Percentiles rank a stretch among this genome's conserved stretches.
Evolutionary conservation across 1,140 invertebrate species (phyloP).

Genomic region (Drosophila setifemur): DNA sequence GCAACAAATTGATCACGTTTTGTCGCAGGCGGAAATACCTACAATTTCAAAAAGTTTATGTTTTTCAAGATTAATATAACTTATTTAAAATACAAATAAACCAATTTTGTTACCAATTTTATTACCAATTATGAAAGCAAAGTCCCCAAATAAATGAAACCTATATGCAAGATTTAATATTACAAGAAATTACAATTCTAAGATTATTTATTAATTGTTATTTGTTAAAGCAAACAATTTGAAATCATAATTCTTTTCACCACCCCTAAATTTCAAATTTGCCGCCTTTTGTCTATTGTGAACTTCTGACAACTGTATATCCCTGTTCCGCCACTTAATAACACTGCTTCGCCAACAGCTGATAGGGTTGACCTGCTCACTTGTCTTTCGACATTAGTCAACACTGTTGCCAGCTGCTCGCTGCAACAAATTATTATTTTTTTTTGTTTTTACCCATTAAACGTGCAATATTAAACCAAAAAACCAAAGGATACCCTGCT

Average conservation of each 20-base stretch:
- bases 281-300: not conserved
- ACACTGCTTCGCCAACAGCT: not conserved
- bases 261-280: not conserved
- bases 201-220: too few species aligned
- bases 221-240: too few species aligned
- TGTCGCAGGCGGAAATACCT: not conserved
- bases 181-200: too few species aligned
- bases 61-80: too few species aligned
- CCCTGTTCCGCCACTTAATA: not conserved
- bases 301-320: not conserved
- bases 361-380: not conserved
- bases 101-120: too few species aligned
- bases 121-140: too few species aligned
- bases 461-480: not conserved
- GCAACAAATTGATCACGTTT: conserved; percentile 48
- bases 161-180: too few species aligned
- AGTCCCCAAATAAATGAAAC: too few species aligned
- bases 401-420: conserved; percentile 8
- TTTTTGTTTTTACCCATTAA: conserved; percentile 6
- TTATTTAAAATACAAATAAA: too few species aligned
- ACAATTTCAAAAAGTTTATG: too few species aligned
- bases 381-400: not conserved
- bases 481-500: conserved; percentile 28
- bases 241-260: not conserved
- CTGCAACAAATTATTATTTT: conserved; percentile 6